A percentile compares a stretch with the other conserved stretches of the same genome.
Conservation (phyloP, 2,797 vertebrate genomes). For the Silurus aristotelis region DNA sequence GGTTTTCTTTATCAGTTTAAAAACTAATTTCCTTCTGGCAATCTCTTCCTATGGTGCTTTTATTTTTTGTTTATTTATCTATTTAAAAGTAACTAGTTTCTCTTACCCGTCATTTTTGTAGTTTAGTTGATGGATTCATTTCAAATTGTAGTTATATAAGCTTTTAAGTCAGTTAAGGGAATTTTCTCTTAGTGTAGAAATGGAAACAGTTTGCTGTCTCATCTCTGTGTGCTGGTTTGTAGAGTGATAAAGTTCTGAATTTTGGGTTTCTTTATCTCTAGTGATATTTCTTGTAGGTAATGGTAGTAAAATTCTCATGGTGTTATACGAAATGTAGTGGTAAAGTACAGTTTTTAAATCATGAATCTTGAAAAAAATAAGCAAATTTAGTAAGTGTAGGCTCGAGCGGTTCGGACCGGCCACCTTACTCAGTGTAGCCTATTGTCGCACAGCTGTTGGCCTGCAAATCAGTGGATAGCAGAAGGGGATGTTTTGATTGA, state of each 20-base stretch:
- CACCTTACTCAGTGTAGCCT: background rate
- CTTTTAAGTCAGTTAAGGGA: background rate
- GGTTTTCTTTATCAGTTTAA: constrained; percentile 12
- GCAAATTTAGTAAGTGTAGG: background rate
- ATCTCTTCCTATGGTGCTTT: background rate
- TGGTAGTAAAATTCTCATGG: background rate
- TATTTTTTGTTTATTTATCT: background rate
- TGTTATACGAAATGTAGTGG: background rate
- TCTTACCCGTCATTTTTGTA: background rate
- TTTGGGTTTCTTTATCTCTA: background rate
- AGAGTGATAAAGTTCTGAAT: background rate
- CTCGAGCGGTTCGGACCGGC: background rate
- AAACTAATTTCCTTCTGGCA: background rate
- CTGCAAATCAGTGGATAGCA: constrained; percentile 44
- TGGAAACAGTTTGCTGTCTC: background rate
- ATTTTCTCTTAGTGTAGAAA: background rate
- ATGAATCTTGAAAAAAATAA: background rate
- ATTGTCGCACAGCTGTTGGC: constrained; percentile 39
- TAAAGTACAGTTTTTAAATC: background rate
- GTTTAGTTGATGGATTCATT: background rate
- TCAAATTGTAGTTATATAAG: background rate
- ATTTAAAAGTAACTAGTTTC: background rate
- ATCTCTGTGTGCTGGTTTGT: background rate
- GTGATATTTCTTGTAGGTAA: background rate
- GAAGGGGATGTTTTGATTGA: constrained; percentile 39